Percentiles rank a stretch among this genome's conserved stretches.
phyloP scores from a whole-genome alignment of 2,113 vertebrate genomes.

The Urocitellus parryii region DNA sequence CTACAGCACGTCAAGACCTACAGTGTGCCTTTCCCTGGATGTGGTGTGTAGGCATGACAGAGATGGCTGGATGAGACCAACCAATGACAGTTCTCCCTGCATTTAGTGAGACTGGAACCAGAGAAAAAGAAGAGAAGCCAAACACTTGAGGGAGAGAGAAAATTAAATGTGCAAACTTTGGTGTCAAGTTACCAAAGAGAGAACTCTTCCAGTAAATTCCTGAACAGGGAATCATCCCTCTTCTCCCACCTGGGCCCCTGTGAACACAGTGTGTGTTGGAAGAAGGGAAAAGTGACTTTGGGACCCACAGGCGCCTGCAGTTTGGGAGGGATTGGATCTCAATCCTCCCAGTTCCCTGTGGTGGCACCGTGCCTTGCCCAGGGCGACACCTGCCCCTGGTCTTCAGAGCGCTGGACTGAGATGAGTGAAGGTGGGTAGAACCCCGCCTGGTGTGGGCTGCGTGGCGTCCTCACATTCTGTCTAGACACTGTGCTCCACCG shows the following conservation, averaged over 20 bases:
- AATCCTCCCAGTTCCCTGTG: too few species aligned
- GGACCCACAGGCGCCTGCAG: accelerated
- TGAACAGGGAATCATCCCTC: too few species aligned
- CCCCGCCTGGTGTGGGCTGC: not conserved
- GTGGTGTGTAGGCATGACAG: not conserved
- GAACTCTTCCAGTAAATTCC: not conserved
- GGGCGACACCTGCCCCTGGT: not conserved
- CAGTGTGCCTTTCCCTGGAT: not conserved
- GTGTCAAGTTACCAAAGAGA: not conserved
- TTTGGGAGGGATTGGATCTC: not conserved
- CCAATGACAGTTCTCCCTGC: not conserved
- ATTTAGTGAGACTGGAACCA: not conserved
- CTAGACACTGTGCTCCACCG: not conserved
- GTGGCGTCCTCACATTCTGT: not conserved
- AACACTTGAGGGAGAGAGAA: not conserved
- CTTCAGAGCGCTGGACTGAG: not conserved
- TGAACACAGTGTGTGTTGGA: not conserved
- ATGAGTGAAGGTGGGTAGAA: accelerated
- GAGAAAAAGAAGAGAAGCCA: not conserved
- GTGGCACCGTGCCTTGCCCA: not conserved
- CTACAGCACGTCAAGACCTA: not conserved
- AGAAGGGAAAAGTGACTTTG: not conserved
- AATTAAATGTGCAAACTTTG: not conserved
- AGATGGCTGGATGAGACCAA: not conserved
- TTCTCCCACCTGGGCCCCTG: accelerated